Base-by-base conservation (phyloP, 2,888 invertebrate genomes). In the Synergus laeviventris region DNA sequence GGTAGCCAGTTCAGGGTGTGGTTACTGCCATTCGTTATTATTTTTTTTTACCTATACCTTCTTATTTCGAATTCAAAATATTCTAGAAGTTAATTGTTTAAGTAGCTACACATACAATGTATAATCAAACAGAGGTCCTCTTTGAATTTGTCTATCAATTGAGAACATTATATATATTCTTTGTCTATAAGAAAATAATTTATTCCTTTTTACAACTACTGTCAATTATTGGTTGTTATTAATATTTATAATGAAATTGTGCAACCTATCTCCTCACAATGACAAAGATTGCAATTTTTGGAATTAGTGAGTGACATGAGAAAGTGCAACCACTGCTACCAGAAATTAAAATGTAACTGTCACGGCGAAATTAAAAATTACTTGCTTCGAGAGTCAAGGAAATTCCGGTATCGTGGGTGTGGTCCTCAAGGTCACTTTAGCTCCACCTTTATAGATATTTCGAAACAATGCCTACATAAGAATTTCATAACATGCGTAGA, bases 1-100 rank as follows among this genome's bases (percentile, higher is more conserved):
- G 61, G 61, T 61, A 61, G 61, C 36, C 36, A 61, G 36, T 61
- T 42, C 64, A 45, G 31, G 66, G 66, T 24, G 66, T 66, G 66
- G 66, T 66, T 24, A 66, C 31, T 21, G 56, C 8, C 18, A 18
- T 56, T 21, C 21, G 45, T 45, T 45, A 24, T 21, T 49, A 45
- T 31, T 66, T 49, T 66, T 66, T 66, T 66, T 66, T 38, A 31
- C 31, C 31, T 5, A 31, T 42, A 7, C 56, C 56, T 21, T 18
- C 3, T 18, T 56, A 56, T 18, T 18, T 56, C 18, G 9, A 18
- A 56, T 9, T 18, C 11, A 21, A 18, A 56, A 56, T 21, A 21
- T 56, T 21, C 21, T 2, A 18, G 56, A 56, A 21, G 8, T 21
- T 56, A 45, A 45, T 45, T 45, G 16, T 16, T 45, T 45, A 7